Conservation (phyloP, 2,113 vertebrate species). For the Geococcyx californianus region DNA sequence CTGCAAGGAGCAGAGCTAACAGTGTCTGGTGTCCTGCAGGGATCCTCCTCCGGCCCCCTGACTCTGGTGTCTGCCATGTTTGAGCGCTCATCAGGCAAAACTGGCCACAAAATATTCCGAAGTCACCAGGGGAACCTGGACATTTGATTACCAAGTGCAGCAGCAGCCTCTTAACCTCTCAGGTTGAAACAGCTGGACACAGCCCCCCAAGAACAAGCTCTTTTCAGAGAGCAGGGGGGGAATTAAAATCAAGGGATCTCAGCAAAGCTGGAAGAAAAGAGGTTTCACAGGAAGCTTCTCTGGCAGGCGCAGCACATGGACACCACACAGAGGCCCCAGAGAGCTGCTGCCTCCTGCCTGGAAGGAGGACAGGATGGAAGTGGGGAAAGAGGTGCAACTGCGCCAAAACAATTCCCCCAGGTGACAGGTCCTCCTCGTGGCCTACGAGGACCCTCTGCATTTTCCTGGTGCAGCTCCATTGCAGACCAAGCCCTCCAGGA, state of each 20-base stretch:
- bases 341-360: not conserved
- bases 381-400: not conserved
- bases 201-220: not conserved
- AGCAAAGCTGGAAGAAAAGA: not conserved
- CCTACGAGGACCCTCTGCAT: not conserved
- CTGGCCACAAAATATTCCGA: not conserved
- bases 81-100: not conserved
- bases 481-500: fast-evolving
- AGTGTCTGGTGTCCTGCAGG: not conserved
- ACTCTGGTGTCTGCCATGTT: not conserved
- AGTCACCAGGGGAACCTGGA: not conserved
- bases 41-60: not conserved
- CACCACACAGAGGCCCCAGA: not conserved
- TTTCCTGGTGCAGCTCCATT: not conserved
- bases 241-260: not conserved
- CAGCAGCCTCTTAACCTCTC: not conserved
- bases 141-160: not conserved
- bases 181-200: not conserved
- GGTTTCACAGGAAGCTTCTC: not conserved
- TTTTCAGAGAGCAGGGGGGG: too few species aligned
- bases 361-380: not conserved
- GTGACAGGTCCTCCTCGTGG: not conserved
- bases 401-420: not conserved
- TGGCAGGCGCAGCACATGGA: not conserved
- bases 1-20: not conserved